A percentile compares a stretch with the other conserved stretches of the same genome.
Conservation (phyloP, 2,113 vertebrate species). For the Odontesthes bonariensis region DNA sequence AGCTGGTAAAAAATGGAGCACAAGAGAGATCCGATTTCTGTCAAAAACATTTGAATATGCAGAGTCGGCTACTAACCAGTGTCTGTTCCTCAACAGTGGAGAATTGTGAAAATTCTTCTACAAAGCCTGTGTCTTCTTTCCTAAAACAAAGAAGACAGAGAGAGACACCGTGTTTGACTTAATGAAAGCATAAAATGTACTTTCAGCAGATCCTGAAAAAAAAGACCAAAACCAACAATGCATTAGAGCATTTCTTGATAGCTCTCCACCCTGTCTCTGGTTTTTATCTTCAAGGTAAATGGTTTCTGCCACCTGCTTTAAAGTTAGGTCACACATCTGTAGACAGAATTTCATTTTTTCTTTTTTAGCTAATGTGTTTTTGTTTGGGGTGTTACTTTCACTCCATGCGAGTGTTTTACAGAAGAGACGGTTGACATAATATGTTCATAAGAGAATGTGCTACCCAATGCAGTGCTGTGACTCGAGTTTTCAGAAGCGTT, state of each 20-base stretch:
- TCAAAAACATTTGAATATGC: too few relatives aligned
- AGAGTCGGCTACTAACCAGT: constrained; percentile 71
- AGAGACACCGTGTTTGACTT: background rate
- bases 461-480: too few relatives aligned
- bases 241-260: background rate
- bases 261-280: too few relatives aligned
- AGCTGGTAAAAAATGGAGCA: too few relatives aligned
- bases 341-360: too few relatives aligned
- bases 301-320: background rate
- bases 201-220: background rate
- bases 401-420: too few relatives aligned
- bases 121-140: constrained; percentile 85
- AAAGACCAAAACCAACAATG: background rate
- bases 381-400: background rate
- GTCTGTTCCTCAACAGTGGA: constrained; percentile 78
- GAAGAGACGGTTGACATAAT: too few relatives aligned
- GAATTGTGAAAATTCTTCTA: constrained; percentile 80
- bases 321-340: background rate
- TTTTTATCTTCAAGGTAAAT: too few relatives aligned
- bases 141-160: constrained; percentile 58
- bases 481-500: too few relatives aligned
- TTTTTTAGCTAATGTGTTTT: too few relatives aligned
- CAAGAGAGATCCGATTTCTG: too few relatives aligned
- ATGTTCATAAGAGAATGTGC: too few relatives aligned
- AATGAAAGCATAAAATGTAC: background rate